These are phyloP conservation scores for Psittacula derbiana DNA, from an alignment of 2,797 vertebrate species.

Conservation along the genomic window DNA sequence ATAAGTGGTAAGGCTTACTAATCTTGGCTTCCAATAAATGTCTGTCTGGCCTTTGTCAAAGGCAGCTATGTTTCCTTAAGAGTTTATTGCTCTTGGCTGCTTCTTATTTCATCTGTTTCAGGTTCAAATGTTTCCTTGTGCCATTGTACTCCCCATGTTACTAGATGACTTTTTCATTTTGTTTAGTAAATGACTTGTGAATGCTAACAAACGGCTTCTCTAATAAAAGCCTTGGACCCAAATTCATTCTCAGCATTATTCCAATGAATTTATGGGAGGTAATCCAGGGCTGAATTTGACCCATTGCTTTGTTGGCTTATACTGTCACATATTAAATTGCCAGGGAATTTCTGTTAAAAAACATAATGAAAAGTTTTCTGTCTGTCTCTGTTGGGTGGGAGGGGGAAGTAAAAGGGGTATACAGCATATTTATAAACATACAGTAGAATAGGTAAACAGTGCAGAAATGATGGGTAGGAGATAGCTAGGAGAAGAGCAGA, in stretches of 20 bases:
- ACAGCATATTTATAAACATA: background rate
- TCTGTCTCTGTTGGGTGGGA: background rate
- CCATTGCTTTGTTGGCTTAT: constrained; percentile 10
- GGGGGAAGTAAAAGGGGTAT: background rate
- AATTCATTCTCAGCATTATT: background rate
- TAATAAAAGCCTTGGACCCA: background rate
- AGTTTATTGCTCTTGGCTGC: constrained; percentile 33
- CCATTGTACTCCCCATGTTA: background rate
- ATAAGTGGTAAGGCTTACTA: constrained; percentile 82
- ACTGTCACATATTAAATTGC: background rate
- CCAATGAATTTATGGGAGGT: background rate
- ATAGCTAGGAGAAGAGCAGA: background rate
- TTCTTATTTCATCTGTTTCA: background rate
- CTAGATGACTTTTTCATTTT: background rate
- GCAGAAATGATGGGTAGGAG: background rate
- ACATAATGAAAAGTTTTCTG: background rate
- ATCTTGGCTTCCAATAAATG: background rate
- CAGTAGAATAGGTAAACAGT: background rate
- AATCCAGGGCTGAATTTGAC: background rate
- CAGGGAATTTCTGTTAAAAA: background rate
- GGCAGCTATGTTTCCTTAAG: background rate
- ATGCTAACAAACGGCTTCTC: background rate
- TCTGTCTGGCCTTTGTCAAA: background rate
- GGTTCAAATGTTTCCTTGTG: background rate
- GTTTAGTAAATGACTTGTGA: background rate